Conservation (phyloP, 2,113 vertebrate genomes). For the Myocastor coypus region DNA sequence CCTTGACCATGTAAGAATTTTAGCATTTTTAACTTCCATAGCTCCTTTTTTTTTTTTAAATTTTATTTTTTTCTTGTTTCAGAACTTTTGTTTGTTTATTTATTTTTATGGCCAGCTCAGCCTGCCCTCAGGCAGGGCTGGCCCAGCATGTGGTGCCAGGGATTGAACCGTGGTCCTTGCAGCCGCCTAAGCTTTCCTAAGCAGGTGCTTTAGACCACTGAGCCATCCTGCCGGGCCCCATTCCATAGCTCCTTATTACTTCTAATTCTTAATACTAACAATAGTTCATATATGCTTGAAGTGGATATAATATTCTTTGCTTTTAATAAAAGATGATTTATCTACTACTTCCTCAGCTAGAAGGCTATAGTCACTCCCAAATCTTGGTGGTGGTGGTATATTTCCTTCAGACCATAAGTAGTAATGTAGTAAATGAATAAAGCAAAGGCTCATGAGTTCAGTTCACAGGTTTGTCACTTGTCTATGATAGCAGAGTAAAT, state of each 20-base stretch:
- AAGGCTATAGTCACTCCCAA: not conserved
- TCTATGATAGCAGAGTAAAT: not conserved
- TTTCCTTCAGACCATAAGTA: not conserved
- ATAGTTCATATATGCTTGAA: constrained; percentile 2
- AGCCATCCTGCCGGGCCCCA: no score
- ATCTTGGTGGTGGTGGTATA: not conserved
- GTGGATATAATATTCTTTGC: not conserved
- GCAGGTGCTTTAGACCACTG: no score
- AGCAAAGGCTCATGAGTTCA: constrained; percentile 3
- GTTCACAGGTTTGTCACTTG: not conserved
- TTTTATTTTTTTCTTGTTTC: no score
- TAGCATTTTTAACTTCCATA: not conserved
- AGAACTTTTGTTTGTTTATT: no score
- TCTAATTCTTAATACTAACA: constrained; percentile 31
- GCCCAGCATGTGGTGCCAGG: no score
- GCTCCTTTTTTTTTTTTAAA: no score
- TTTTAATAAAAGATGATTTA: constrained; percentile 44
- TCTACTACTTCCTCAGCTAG: not conserved
- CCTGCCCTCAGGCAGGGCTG: no score
- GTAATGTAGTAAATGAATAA: not conserved
- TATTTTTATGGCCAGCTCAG: no score
- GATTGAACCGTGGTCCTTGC: no score
- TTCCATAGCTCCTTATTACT: no score
- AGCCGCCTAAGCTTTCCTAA: no score
- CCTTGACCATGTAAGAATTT: constrained; percentile 97